Evolutionary conservation across 1,140 invertebrate species (phyloP).

Genomic region (Drosophila littoralis): DNA sequence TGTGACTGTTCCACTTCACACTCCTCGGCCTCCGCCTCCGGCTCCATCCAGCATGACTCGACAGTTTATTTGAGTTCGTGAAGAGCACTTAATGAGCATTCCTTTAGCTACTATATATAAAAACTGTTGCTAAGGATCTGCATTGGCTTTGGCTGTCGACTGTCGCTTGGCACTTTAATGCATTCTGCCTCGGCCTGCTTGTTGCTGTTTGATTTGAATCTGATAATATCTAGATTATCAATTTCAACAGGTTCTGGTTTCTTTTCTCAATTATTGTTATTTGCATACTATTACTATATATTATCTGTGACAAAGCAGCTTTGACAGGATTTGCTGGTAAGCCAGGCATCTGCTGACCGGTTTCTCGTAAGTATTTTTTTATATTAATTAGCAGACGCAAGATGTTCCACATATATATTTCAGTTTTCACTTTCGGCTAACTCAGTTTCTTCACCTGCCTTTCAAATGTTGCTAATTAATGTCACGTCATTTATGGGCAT

Average conservation of each 20-base stretch:
- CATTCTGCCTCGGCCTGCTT: neutral
- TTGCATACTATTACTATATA: neutral
- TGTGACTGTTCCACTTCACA: neutral
- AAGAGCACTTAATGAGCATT: too few species aligned
- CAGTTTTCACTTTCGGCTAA: constrained; percentile 22
- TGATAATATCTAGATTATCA: constrained; percentile 23
- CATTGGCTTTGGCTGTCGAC: constrained; percentile 13
- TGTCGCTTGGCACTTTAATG: constrained; percentile 2
- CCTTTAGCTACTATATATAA: neutral
- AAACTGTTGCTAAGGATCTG: neutral
- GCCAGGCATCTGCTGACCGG: constrained; percentile 2
- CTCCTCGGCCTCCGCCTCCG: neutral
- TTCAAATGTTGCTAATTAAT: too few species aligned
- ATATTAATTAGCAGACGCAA: constrained; percentile 17
- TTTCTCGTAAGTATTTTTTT: neutral
- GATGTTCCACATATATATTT: constrained; percentile 9
- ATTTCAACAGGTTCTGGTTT: constrained; percentile 7
- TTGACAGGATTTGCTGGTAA: constrained; percentile 4
- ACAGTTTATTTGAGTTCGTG: constrained; percentile 14
- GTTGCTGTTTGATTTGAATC: constrained; percentile 11
- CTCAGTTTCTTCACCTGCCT: neutral
- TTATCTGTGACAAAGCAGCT: constrained; percentile 1
- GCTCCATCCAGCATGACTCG: constrained; percentile 17
- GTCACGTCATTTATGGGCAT: too few species aligned
- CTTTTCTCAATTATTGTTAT: neutral